Evolutionary conservation across 2,113 vertebrate species (phyloP).

Genomic region (Notarius lentiginosus): DNA sequence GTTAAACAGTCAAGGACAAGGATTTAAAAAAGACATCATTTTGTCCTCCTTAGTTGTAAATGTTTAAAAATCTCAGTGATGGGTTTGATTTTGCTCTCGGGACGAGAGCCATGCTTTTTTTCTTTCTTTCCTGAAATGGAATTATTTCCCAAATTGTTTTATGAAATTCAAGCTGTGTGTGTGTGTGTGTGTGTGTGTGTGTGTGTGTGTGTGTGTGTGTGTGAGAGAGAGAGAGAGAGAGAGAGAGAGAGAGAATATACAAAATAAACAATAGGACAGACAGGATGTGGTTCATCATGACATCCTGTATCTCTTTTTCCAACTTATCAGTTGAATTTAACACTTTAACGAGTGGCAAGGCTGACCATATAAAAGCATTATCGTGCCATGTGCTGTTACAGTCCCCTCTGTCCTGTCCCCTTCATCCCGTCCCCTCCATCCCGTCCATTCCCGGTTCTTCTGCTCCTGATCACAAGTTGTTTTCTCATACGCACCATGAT

Average conservation of each 20-base stretch:
- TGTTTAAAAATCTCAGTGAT: background rate
- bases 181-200: background rate
- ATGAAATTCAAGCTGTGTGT: background rate
- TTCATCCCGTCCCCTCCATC: conserved; percentile 37
- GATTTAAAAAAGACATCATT: background rate
- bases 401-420: conserved; percentile 56
- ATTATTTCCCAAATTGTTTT: background rate
- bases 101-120: background rate
- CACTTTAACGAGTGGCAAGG: conserved; percentile 65
- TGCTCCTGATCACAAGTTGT: conserved; percentile 70
- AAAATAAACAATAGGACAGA: background rate
- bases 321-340: conserved; percentile 73
- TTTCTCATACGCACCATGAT: conserved; percentile 57
- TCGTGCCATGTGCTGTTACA: conserved; percentile 74
- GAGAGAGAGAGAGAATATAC: background rate
- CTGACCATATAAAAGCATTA: conserved; percentile 72
- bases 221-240: background rate
- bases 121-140: background rate
- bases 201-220: background rate
- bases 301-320: conserved; percentile 60
- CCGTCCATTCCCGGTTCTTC: conserved; percentile 53
- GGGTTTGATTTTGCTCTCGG: background rate
- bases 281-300: background rate
- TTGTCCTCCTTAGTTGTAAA: background rate
- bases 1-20: background rate